Evolutionary conservation across 1,140 invertebrate genomes (phyloP).

Genomic region (Lordiphosa mommai): DNA sequence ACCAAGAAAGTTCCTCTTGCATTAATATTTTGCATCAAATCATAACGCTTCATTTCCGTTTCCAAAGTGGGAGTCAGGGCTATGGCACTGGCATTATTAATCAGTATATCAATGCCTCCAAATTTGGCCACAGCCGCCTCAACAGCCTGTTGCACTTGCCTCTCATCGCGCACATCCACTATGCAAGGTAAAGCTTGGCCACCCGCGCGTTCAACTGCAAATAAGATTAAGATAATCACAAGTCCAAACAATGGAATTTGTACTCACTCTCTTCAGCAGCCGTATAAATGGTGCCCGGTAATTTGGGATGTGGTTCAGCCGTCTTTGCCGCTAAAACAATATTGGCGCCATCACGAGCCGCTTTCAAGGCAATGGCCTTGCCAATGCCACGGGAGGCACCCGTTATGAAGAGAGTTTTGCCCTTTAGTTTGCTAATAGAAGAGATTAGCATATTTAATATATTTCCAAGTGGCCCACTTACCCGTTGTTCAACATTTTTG

Average conservation of each 20-base stretch:
- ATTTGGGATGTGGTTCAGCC: conserved; percentile 94
- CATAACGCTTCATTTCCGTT: conserved; percentile 97
- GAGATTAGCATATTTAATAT: neutral
- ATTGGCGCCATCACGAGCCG: conserved; percentile 96
- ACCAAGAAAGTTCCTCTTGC: conserved; percentile 94
- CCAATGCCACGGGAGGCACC: conserved; percentile 98
- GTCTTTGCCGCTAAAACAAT: conserved; percentile 97
- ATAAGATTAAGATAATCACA: conserved; percentile 16
- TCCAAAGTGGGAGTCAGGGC: conserved; percentile 91
- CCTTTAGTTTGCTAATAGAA: conserved; percentile 87
- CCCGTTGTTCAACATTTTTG: conserved; percentile 45
- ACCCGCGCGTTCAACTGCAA: conserved; percentile 91
- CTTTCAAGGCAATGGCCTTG: conserved; percentile 96
- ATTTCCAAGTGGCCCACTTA: neutral
- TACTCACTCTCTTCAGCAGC: conserved; percentile 95
- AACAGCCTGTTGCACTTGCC: conserved; percentile 90
- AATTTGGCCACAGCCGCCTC: conserved; percentile 93
- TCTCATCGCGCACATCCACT: conserved; percentile 95
- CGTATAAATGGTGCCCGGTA: conserved; percentile 98
- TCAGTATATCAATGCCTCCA: conserved; percentile 96
- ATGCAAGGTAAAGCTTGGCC: conserved; percentile 95
- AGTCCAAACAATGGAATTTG: conserved; percentile 1
- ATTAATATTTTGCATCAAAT: conserved; percentile 97
- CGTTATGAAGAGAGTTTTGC: conserved; percentile 96
- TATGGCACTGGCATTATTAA: conserved; percentile 99